Evolutionary conservation across 53 echinoderm and acorn worm species (phyloP).

Genomic region (Henricia sp.): DNA sequence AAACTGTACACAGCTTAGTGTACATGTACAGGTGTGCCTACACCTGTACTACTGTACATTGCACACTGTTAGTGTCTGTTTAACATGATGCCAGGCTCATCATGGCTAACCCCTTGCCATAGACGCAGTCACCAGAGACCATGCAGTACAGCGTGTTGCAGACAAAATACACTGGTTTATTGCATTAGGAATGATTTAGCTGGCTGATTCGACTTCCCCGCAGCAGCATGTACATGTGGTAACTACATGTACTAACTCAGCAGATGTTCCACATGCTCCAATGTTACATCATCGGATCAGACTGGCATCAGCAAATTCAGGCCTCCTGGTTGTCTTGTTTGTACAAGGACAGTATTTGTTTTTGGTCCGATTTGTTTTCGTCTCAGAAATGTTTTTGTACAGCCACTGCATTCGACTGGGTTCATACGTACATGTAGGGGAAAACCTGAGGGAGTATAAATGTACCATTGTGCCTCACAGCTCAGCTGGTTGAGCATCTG

Average conservation of each 20-base stretch:
- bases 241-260: too few relatives aligned
- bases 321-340: background rate
- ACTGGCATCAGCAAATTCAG: slow-evolving; percentile 33
- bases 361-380: too few relatives aligned
- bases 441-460: too few relatives aligned
- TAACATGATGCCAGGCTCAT: background rate
- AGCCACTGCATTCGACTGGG: background rate
- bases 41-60: background rate
- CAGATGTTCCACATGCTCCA: slow-evolving; percentile 1
- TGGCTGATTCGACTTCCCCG: background rate
- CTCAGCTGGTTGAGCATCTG: too few relatives aligned
- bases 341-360: too few relatives aligned
- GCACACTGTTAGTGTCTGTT: background rate
- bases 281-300: slow-evolving; percentile 28
- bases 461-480: too few relatives aligned
- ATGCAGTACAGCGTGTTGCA: background rate
- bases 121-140: background rate
- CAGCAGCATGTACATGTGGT: slow-evolving; percentile 16
- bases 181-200: slow-evolving; percentile 47
- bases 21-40: background rate
- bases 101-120: background rate
- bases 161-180: slow-evolving; percentile 15
- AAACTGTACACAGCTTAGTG: background rate
- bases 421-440: background rate
- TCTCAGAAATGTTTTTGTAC: too few relatives aligned